phyloP scores from a whole-genome alignment of 2,888 invertebrate species.

The Noctua fimbriata region DNA sequence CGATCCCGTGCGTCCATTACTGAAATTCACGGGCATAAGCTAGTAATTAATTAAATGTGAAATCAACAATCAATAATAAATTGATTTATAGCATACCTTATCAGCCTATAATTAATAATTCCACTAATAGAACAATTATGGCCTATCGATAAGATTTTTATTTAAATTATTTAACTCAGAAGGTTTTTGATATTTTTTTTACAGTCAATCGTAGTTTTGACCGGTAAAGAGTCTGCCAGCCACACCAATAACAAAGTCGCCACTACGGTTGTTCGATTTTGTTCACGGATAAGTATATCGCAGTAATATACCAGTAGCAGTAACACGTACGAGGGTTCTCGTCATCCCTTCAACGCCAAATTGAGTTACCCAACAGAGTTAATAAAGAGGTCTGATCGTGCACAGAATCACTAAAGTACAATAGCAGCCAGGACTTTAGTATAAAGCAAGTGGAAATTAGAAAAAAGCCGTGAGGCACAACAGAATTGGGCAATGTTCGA shows the following conservation, averaged over 20 bases:
- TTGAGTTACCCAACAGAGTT: constrained; percentile 87
- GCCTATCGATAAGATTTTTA: too few relatives aligned
- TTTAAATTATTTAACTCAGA: too few relatives aligned
- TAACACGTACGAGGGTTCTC: constrained; percentile 82
- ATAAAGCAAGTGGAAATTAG: constrained; percentile 77
- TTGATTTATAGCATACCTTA: too few relatives aligned
- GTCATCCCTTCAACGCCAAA: constrained; percentile 86
- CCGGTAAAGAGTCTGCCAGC: background rate
- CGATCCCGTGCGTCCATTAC: too few relatives aligned
- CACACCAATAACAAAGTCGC: constrained; percentile 55
- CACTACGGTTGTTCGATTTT: constrained; percentile 69
- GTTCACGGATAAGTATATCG: constrained; percentile 67
- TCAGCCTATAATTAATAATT: background rate
- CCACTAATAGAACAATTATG: background rate
- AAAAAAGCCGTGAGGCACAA: constrained; percentile 58
- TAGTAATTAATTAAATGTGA: too few relatives aligned
- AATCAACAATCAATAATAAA: too few relatives aligned
- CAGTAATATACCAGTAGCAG: constrained; percentile 75
- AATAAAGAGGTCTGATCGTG: constrained; percentile 85
- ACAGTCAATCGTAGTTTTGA: background rate
- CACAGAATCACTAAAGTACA: constrained; percentile 76
- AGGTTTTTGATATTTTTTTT: too few relatives aligned
- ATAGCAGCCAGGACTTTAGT: constrained; percentile 73
- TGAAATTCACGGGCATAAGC: too few relatives aligned
- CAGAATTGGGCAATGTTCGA: background rate